Conservation (phyloP, 1,140 invertebrate genomes). For the Oedothorax gibbosus region DNA sequence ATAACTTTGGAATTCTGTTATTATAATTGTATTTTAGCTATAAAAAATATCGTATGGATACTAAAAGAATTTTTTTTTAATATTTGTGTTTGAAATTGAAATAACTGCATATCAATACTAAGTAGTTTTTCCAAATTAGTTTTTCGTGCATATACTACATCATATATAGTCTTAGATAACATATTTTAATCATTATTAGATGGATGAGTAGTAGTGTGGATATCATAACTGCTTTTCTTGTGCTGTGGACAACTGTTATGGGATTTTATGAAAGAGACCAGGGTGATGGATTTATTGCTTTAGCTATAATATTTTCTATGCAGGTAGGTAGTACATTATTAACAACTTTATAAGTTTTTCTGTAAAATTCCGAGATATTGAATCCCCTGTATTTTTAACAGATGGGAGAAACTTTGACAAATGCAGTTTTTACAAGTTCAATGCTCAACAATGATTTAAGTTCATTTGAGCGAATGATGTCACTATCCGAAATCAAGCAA, state of each 20-base stretch:
- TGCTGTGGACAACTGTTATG: slow-evolving; percentile 12
- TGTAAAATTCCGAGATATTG: no score
- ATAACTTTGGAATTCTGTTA: no score
- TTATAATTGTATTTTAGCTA: no score
- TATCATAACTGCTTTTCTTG: slow-evolving; percentile 29
- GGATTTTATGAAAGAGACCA: slow-evolving; percentile 63
- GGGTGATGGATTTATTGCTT: slow-evolving; percentile 83
- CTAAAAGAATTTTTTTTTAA: no score
- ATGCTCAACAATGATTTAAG: slow-evolving; percentile 98
- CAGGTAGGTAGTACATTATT: slow-evolving; percentile 73
- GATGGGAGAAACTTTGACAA: slow-evolving; percentile 73
- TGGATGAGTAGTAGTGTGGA: slow-evolving; percentile 30
- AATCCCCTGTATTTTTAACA: no score
- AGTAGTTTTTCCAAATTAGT: no score
- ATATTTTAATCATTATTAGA: background rate
- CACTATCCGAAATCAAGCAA: slow-evolving; percentile 86
- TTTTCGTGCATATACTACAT: no score
- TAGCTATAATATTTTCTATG: slow-evolving; percentile 90
- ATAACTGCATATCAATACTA: no score
- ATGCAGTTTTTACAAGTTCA: slow-evolving; percentile 95
- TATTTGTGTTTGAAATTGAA: no score
- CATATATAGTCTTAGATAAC: no score
- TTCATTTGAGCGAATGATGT: slow-evolving; percentile 95
- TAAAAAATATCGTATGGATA: no score
- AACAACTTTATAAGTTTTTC: background rate